Conservation (phyloP, 2,888 invertebrate genomes). For the Trachelus stipa region DNA sequence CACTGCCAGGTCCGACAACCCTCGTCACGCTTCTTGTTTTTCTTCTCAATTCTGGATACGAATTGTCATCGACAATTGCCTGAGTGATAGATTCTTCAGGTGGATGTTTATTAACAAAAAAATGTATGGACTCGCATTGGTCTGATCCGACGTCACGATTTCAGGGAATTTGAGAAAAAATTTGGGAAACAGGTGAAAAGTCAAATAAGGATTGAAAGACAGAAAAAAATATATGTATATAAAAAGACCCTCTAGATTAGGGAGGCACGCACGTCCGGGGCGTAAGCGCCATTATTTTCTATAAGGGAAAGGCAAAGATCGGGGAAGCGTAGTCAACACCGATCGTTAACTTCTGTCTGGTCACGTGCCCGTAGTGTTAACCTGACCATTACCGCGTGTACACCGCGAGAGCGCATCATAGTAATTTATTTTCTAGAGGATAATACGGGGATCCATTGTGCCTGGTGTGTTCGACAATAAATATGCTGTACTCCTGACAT, state of each 20-base stretch:
- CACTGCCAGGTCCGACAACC: neutral
- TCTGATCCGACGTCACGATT: no score
- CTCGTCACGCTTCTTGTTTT: neutral
- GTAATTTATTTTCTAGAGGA: constrained; percentile 38
- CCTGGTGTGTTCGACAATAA: constrained; percentile 27
- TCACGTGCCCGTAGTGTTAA: constrained; percentile 52
- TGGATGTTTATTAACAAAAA: no score
- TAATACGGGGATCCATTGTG: constrained; percentile 21
- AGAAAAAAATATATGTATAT: no score
- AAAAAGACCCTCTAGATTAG: constrained; percentile 19
- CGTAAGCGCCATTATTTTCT: constrained; percentile 20
- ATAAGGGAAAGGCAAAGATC: constrained; percentile 29
- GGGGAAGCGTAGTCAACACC: constrained; percentile 37
- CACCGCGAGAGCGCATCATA: constrained; percentile 28
- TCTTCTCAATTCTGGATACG: neutral
- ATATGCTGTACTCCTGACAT: constrained; percentile 31
- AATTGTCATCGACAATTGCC: neutral
- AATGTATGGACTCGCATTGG: no score
- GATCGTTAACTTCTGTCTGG: constrained; percentile 55
- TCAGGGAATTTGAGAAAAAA: no score
- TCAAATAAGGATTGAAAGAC: no score
- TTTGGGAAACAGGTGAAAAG: no score
- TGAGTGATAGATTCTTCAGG: no score
- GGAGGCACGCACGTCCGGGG: constrained; percentile 39
- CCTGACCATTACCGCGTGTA: constrained; percentile 44